Evolutionary conservation across 2,888 invertebrate species (phyloP).

Genomic region (Epinotia bilunana): DNA sequence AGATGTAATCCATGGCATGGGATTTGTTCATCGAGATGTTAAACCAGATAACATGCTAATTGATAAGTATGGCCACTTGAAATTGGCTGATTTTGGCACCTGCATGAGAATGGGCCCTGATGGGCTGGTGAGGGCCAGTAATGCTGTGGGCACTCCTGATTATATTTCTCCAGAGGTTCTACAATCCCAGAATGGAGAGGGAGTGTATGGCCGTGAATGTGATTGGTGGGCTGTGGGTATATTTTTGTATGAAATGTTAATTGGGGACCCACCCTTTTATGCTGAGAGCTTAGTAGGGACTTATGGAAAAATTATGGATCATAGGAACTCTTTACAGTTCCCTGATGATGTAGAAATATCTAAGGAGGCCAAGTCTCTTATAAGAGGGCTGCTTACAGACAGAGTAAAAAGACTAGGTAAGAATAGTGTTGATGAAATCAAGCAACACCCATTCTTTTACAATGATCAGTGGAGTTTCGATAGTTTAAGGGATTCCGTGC

Average conservation of each 20-base stretch:
- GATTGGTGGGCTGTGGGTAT: conserved; percentile 99
- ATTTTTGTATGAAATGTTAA: conserved; percentile 99
- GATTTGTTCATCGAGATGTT: conserved; percentile 97
- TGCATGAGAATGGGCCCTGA: conserved; percentile 99
- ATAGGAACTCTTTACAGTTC: conserved; percentile 97
- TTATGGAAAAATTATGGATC: conserved; percentile 99
- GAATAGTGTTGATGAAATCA: conserved; percentile 97
- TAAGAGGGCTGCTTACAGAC: conserved; percentile 97
- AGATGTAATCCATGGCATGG: conserved; percentile 99
- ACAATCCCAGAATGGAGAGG: conserved; percentile 97
- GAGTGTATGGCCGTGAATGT: conserved; percentile 98
- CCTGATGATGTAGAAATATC: conserved; percentile 98
- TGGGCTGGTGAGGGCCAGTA: conserved; percentile 97
- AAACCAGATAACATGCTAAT: conserved; percentile 99
- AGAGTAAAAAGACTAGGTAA: conserved; percentile 94
- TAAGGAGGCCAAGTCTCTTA: conserved; percentile 93
- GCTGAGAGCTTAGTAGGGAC: conserved; percentile 99
- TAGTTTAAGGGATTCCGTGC: conserved; percentile 96
- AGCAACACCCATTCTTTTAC: conserved; percentile 96
- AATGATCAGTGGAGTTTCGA: conserved; percentile 99
- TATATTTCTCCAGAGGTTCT: conserved; percentile 99
- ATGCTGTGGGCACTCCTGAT: conserved; percentile 99
- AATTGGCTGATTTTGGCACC: conserved; percentile 99
- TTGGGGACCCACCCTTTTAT: conserved; percentile 99
- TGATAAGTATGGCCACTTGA: conserved; percentile 97